Evolutionary conservation across 2,888 invertebrate species (phyloP), one percentile per base, ranked within the genome.

Genomic region (Ectemnius continuus): DNA sequence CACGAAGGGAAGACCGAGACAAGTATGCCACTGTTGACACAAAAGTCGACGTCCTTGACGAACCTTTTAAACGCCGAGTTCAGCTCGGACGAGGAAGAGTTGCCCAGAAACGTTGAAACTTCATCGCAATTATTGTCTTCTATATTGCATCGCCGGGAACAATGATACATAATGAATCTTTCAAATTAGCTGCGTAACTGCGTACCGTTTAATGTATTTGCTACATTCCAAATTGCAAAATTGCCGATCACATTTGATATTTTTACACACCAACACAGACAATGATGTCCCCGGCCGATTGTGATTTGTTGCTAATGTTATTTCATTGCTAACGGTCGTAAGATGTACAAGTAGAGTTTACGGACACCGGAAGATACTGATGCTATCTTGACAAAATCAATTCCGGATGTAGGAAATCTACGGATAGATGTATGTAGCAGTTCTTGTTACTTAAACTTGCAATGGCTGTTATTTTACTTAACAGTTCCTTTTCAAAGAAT

Each of bases 101-200:
- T 83, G 13, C 82, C 85, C 64, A 91, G 91, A 57, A 90, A 87
- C 47, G 91, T 90, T 79, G 91, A 91, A 76, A 92, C 90, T 84
- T 92, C 92, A 75, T 91, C 91, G 58, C 91, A 92, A 86, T 89
- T 92, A 77, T 84, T 93, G 56, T 92, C 92, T 68, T 91, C 92
- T 80, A 92, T 93, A 83, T 86, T 93, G 58, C 89, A 90, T 80
- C 89, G 90, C 75, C 85, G 90, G 76, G 90, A 90, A 81, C 86
- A 87, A 79, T 76, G 66, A 76, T 36, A 11, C 0, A 23, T 8
- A 67, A 16, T 64, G 62, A 26, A 23, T 4, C 66, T 56, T n/a
- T 36, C 62, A 13, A 47, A 14, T 65, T 65, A 45, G 4, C 23
- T 59, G 16, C 58, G 60, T 18, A 48, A 48, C 16, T 64, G 47